These are phyloP conservation scores for Venusia cambrica DNA, from an alignment of 2,888 invertebrate species.

Conservation along the genomic window DNA sequence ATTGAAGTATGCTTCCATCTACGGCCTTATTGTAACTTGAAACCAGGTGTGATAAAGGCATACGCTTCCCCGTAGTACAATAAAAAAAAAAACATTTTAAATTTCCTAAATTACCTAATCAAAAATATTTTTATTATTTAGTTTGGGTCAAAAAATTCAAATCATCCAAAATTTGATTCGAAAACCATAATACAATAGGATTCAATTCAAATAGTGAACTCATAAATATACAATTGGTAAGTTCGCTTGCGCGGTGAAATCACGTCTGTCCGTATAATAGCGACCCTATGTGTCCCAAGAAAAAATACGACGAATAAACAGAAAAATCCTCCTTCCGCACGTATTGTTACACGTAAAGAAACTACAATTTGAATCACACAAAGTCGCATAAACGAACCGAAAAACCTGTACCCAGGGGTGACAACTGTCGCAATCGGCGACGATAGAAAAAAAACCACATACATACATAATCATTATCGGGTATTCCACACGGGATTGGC, in stretches of 20 bases:
- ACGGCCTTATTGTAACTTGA: too few species aligned
- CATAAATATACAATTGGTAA: slow-evolving; percentile 79
- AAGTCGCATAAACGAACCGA: slow-evolving; percentile 73
- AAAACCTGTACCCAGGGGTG: slow-evolving; percentile 60
- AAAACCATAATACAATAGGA: slow-evolving; percentile 34
- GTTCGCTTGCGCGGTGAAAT: slow-evolving; percentile 64
- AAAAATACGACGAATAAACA: slow-evolving; percentile 54
- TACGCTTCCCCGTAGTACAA: too few species aligned
- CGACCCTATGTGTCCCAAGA: slow-evolving; percentile 55
- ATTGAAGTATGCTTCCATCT: too few species aligned
- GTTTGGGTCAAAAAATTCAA: too few species aligned
- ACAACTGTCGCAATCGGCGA: slow-evolving; percentile 52
- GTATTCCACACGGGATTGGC: slow-evolving; percentile 30
- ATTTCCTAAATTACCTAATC: too few species aligned
- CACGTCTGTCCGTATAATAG: slow-evolving; percentile 55
- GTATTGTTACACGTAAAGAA: slow-evolving; percentile 68
- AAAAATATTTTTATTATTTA: too few species aligned
- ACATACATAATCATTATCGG: slow-evolving; percentile 42
- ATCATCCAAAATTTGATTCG: too few species aligned
- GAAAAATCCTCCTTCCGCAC: slow-evolving; percentile 64
- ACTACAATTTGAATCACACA: slow-evolving; percentile 71
- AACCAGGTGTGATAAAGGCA: too few species aligned
- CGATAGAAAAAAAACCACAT: slow-evolving; percentile 47
- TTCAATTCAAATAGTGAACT: slow-evolving; percentile 60
- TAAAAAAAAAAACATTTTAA: too few species aligned